phyloP scores from a whole-genome alignment of 2,888 invertebrate species.

The Epirrita christyi region DNA sequence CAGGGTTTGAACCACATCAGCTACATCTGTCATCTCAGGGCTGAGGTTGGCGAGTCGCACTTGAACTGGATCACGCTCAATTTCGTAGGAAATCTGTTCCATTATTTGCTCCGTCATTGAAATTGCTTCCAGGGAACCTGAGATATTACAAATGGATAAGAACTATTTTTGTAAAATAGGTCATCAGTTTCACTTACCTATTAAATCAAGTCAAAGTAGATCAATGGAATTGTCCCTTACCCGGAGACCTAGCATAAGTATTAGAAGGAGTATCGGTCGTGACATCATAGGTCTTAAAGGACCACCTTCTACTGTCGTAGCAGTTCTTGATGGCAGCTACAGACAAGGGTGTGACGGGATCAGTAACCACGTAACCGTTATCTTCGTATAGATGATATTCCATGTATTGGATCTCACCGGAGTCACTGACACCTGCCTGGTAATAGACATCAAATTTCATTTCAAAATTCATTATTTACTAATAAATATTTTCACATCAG shows the following conservation, averaged over 20 bases:
- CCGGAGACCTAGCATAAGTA: constrained; percentile 88
- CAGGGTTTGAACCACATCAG: constrained; percentile 55
- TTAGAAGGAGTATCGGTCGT: constrained; percentile 87
- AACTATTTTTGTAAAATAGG: not conserved
- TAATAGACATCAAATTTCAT: not conserved
- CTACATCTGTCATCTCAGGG: constrained; percentile 69
- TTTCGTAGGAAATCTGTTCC: constrained; percentile 86
- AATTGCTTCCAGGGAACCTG: constrained; percentile 87
- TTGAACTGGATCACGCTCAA: constrained; percentile 83
- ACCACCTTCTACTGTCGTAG: constrained; percentile 84
- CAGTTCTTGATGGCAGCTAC: constrained; percentile 77
- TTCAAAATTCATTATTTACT: too few species aligned
- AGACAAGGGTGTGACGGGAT: constrained; percentile 65
- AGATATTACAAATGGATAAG: constrained; percentile 9
- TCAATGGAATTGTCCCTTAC: constrained; percentile 59
- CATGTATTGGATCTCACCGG: constrained; percentile 88
- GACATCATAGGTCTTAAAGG: constrained; percentile 66
- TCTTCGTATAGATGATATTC: constrained; percentile 83
- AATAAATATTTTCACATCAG: too few species aligned
- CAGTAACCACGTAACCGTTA: constrained; percentile 82
- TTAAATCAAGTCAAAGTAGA: not conserved
- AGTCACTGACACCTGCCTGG: constrained; percentile 82
- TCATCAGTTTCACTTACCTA: not conserved
- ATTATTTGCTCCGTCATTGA: constrained; percentile 86
- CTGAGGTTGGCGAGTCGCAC: constrained; percentile 69